A percentile compares a stretch with the other conserved stretches of the same genome.
Conservation (phyloP, 2,797 vertebrate species). For the Alosa sapidissima region DNA sequence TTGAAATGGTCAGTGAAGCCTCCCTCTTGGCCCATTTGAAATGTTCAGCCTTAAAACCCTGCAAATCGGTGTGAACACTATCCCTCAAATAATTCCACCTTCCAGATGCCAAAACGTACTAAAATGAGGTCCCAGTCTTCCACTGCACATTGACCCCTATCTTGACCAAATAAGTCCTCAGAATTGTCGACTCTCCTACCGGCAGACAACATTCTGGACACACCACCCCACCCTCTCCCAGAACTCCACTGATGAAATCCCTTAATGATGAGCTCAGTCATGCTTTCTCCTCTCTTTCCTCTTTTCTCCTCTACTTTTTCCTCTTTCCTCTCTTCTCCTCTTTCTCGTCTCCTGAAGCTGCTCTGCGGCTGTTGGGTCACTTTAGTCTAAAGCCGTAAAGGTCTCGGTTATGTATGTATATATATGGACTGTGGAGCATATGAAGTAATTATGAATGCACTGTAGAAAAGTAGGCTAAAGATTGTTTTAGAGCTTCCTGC, state of each 20-base stretch:
- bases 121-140: background rate
- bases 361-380: background rate
- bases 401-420: slow-evolving; percentile 42
- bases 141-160: background rate
- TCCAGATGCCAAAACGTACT: background rate
- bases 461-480: slow-evolving; percentile 44
- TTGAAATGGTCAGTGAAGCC: background rate
- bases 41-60: background rate
- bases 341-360: background rate
- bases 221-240: too few species aligned
- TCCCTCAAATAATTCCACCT: background rate
- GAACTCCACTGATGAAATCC: too few species aligned
- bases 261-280: too few species aligned
- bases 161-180: background rate
- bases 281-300: background rate
- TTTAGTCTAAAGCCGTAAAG: background rate
- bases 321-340: background rate
- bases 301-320: slow-evolving; percentile 37
- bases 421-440: slow-evolving; percentile 47
- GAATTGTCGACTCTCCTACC: background rate
- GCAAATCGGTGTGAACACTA: background rate
- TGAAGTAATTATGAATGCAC: slow-evolving; percentile 63
- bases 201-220: too few species aligned
- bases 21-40: background rate
- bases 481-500: background rate